Conservation (phyloP, 2,888 invertebrate species). For the Cryptocheilus praepositus region DNA sequence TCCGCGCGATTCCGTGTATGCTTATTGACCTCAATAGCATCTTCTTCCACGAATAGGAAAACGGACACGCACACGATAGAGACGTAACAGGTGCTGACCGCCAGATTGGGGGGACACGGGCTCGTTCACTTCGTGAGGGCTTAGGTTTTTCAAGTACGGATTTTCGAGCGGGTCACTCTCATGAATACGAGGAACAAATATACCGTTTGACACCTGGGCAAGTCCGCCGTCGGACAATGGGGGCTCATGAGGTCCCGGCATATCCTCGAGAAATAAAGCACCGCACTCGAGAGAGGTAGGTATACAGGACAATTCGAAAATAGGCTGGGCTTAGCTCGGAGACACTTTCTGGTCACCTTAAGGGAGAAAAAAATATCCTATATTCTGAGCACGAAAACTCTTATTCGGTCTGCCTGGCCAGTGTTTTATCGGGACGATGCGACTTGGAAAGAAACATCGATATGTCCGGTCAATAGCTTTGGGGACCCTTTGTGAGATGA, state of each 20-base stretch:
- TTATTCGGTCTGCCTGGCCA: too few species aligned
- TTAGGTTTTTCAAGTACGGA: not conserved
- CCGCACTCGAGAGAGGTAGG: constrained; percentile 18
- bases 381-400: too few species aligned
- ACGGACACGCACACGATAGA: not conserved
- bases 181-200: constrained; percentile 36
- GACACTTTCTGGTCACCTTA: too few species aligned
- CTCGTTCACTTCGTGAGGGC: not conserved
- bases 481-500: too few species aligned
- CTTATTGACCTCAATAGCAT: too few species aligned
- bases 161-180: constrained; percentile 2
- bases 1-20: too few species aligned
- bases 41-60: too few species aligned
- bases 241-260: not conserved
- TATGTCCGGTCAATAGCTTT: too few species aligned
- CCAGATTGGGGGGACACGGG: not conserved
- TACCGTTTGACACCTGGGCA: constrained; percentile 58
- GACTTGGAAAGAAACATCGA: too few species aligned
- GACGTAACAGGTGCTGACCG: not conserved
- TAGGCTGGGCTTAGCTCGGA: constrained; percentile 23
- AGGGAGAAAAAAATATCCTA: too few species aligned
- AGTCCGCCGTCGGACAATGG: constrained; percentile 34
- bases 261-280: constrained; percentile 54
- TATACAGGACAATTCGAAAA: constrained; percentile 1
- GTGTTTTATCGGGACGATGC: too few species aligned